Evolutionary conservation across 2,888 invertebrate genomes (phyloP).

Genomic region (Ischnus inquisitorius): DNA sequence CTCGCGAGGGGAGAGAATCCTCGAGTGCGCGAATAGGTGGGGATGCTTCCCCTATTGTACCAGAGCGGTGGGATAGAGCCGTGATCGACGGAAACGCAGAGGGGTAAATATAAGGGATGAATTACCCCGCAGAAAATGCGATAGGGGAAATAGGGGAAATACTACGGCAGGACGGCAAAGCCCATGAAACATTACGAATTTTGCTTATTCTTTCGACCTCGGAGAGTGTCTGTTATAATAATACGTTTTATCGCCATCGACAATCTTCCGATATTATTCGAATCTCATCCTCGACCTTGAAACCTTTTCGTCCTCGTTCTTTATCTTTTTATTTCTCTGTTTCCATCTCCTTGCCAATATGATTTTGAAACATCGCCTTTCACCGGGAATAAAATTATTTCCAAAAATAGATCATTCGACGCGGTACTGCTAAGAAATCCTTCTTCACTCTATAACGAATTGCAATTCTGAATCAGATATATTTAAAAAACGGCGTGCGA

Average conservation of each 20-base stretch:
- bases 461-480: not conserved
- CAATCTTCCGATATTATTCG: conserved; percentile 27
- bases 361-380: not conserved
- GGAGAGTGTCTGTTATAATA: conserved; percentile 8
- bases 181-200: conserved; percentile 47
- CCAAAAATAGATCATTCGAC: not conserved
- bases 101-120: conserved; percentile 30
- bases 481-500: not conserved
- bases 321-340: not conserved
- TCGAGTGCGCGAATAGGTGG: conserved; percentile 53
- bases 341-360: not conserved
- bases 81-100: conserved; percentile 49
- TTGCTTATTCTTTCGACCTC: conserved; percentile 42
- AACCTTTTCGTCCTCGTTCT: not conserved
- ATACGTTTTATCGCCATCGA: conserved; percentile 50
- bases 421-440: not conserved
- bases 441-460: not conserved
- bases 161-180: not conserved
- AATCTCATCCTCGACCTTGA: conserved; percentile 20
- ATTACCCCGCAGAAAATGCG: conserved; percentile 31
- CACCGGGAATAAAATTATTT: not conserved
- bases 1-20: conserved; percentile 48
- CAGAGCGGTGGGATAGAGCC: conserved; percentile 69
- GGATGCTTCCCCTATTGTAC: conserved; percentile 64
- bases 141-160: conserved; percentile 62